These are phyloP conservation scores for Coboldia fuscipes DNA, from an alignment of 1,140 invertebrate genomes.

Conservation along the genomic window DNA sequence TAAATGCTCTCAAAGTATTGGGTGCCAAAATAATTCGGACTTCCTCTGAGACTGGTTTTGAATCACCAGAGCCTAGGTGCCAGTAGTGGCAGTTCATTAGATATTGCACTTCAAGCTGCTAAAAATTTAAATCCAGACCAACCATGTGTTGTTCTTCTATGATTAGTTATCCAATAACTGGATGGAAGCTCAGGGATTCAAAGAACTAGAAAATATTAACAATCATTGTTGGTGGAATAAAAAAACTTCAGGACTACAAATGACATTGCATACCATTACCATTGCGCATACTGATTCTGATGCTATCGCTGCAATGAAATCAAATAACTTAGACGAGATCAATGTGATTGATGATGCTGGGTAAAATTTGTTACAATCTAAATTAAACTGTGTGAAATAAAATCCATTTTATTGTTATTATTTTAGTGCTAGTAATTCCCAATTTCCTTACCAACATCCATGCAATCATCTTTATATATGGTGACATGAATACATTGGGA, in stretches of 20 bases:
- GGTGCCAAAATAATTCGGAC: conserved; percentile 93
- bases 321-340: conserved; percentile 41
- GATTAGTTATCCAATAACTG: conserved; percentile 92
- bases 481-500: conserved; percentile 22
- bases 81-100: conserved; percentile 75
- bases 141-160: conserved; percentile 67
- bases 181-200: conserved; percentile 73
- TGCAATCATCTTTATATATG: conserved; percentile 63
- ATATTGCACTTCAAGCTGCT: conserved; percentile 56
- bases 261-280: conserved; percentile 32
- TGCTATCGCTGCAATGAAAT: conserved; percentile 42
- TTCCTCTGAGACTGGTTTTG: conserved; percentile 75
- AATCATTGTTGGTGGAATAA: conserved; percentile 52
- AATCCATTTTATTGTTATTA: conserved; percentile 5
- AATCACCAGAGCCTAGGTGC: conserved; percentile 81
- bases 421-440: no score
- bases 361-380: conserved; percentile 9
- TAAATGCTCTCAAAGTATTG: conserved; percentile 59
- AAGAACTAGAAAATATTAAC: conserved; percentile 24
- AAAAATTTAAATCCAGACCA: conserved; percentile 58
- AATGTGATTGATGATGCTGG: conserved; percentile 42
- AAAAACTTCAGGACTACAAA: conserved; percentile 32
- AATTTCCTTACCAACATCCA: conserved; percentile 38
- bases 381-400: background rate
- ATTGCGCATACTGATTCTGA: conserved; percentile 36